These are phyloP conservation scores for Corythucha ciliata DNA, from an alignment of 2,888 invertebrate genomes.

Conservation along the genomic window DNA sequence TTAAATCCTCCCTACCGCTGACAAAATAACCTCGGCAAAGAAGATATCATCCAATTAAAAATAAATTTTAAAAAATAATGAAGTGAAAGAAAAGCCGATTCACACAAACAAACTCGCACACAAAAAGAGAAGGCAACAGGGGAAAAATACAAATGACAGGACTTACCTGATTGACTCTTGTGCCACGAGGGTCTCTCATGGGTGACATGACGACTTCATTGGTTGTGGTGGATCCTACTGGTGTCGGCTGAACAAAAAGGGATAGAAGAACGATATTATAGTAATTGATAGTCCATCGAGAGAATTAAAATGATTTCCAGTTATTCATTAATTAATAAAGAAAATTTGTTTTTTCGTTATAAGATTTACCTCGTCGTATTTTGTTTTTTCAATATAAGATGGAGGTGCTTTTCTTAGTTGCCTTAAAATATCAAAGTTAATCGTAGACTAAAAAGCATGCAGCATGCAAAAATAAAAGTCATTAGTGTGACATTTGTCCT, in stretches of 20 bases:
- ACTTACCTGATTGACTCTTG: constrained; percentile 67
- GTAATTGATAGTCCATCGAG: neutral
- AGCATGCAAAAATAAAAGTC: too few relatives aligned
- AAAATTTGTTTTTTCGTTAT: constrained; percentile 27
- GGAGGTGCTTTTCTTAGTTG: constrained; percentile 77
- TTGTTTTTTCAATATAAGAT: constrained; percentile 72
- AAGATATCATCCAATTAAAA: too few relatives aligned
- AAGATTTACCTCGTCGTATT: constrained; percentile 71
- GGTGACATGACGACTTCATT: constrained; percentile 84
- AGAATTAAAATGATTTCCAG: neutral
- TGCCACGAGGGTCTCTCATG: constrained; percentile 74
- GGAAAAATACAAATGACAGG: neutral
- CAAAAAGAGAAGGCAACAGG: neutral
- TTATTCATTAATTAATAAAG: constrained; percentile 20
- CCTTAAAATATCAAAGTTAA: constrained; percentile 67
- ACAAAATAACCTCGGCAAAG: too few relatives aligned
- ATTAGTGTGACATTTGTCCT: too few relatives aligned
- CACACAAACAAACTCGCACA: too few relatives aligned
- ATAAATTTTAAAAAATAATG: too few relatives aligned
- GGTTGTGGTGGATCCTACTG: constrained; percentile 84
- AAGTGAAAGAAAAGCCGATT: too few relatives aligned
- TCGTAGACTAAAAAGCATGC: constrained; percentile 54
- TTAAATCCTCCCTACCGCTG: too few relatives aligned
- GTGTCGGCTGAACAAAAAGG: constrained; percentile 66
- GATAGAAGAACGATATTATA: neutral